Evolutionary conservation across 2,113 vertebrate genomes (phyloP).

Genomic region (Ictalurus punctatus): DNA sequence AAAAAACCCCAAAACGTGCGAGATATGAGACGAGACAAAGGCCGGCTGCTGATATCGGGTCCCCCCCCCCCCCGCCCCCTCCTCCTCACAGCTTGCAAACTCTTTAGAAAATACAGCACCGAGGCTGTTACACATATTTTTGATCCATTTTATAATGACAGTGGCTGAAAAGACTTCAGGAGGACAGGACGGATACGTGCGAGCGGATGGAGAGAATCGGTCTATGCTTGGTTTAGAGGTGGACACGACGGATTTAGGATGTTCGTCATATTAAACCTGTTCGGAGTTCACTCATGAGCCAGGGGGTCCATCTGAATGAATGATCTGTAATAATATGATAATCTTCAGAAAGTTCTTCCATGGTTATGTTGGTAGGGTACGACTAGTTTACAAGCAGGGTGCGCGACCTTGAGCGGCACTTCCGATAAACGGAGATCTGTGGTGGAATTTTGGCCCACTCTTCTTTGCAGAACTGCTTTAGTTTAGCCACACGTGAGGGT

Average conservation of each 20-base stretch:
- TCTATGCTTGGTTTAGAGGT: neutral
- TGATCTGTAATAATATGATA: neutral
- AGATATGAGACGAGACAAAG: conserved; percentile 28
- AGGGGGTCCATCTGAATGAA: neutral
- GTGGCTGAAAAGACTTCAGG: neutral
- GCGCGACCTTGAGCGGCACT: no score
- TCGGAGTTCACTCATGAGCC: neutral
- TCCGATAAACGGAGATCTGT: no score
- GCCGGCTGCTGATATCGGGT: conserved; percentile 22
- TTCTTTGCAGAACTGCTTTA: no score
- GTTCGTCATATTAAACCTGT: neutral
- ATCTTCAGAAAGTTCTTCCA: neutral
- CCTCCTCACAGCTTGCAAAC: neutral
- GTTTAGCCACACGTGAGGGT: no score
- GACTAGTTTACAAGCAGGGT: neutral
- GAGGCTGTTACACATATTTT: neutral
- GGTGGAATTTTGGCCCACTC: no score
- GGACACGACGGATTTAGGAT: neutral
- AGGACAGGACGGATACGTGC: neutral
- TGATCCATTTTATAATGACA: neutral
- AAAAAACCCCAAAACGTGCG: neutral
- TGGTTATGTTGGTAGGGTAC: neutral
- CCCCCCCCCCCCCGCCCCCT: no score
- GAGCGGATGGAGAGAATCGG: neutral
- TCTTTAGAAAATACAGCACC: neutral